Percentiles rank a stretch among this genome's conserved stretches.
Conservation (phyloP, 2,888 invertebrate genomes). For the Galerucella nymphaeae region DNA sequence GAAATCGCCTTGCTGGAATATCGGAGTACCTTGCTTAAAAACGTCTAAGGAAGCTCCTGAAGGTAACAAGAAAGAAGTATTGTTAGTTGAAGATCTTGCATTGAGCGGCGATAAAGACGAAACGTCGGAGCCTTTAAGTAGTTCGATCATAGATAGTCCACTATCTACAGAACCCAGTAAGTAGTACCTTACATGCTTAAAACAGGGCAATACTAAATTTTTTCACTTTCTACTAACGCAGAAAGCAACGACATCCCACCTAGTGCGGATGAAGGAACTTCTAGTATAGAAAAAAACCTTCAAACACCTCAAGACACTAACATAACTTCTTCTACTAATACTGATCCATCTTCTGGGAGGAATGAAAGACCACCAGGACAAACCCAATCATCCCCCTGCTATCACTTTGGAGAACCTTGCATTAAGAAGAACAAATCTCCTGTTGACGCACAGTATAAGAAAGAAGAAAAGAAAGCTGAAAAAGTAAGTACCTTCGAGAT, state of each 20-base stretch:
- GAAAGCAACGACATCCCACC: neutral
- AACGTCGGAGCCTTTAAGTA: neutral
- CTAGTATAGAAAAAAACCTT: neutral
- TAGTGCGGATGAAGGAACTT: neutral
- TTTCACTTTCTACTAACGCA: neutral
- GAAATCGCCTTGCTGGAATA: neutral
- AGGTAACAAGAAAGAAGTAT: neutral
- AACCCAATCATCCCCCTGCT: neutral
- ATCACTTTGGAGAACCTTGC: neutral
- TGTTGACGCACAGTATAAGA: neutral
- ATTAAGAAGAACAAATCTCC: neutral
- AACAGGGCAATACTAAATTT: too few relatives aligned
- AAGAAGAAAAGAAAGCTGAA: neutral
- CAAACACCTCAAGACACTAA: too few relatives aligned
- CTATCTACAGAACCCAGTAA: constrained; percentile 4
- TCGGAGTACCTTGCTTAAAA: neutral
- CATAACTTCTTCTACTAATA: too few relatives aligned
- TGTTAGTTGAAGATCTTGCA: neutral
- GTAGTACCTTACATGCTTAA: neutral
- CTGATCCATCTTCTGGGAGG: neutral
- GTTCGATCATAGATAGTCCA: neutral
- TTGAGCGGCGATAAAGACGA: neutral
- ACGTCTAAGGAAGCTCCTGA: neutral
- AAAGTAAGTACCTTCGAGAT: neutral
- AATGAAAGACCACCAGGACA: neutral